Evolutionary conservation across 37 sponge, comb jelly and placozoan genomes (phyloP), one percentile per base, ranked within the genome.

Genomic region (Bolinopsis microptera): DNA sequence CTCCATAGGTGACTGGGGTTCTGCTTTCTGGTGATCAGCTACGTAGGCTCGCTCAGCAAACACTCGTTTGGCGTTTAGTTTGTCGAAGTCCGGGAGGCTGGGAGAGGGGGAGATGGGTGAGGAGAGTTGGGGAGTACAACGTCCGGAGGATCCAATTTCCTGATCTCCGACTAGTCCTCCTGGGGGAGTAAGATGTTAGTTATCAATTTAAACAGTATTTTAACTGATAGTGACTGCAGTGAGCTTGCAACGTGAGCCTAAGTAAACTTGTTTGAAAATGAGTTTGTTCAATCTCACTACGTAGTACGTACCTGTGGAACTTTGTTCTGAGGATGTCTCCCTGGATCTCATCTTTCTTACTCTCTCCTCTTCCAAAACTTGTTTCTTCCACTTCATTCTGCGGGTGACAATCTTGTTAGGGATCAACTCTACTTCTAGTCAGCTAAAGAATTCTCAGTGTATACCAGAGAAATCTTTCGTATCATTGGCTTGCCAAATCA

Each of bases 371-470:
- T 86, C 90, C 26, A 33, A 38, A 2, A 86, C 90, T 27, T 86
- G 90, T 27, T 86, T 86, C 90, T 86, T 86, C 90, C 90, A 86
- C 61, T 86, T 86, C 90, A 86, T 86, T 48, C 90, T 86, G 90
- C 30, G 75, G n/a, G n/a, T n/a, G n/a, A n/a, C n/a, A n/a, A n/a
- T n/a, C n/a, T 67, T 21, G n/a, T n/a, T n/a, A n/a, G n/a, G n/a
- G n/a, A n/a, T n/a, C n/a, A n/a, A n/a, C n/a, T n/a, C n/a, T n/a
- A n/a, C n/a, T n/a, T n/a, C n/a, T n/a, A n/a, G n/a, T n/a, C n/a
- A n/a, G n/a, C n/a, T n/a, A n/a, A n/a, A n/a, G n/a, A n/a, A n/a
- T n/a, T n/a, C n/a, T n/a, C n/a, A n/a, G n/a, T n/a, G n/a, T n/a
- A n/a, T n/a, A n/a, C n/a, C n/a, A n/a, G n/a, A n/a, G n/a, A n/a